A percentile compares a stretch with the other conserved stretches of the same genome.
phyloP scores from a whole-genome alignment of 1,140 invertebrate genomes.

The Homalodisca vitripennis region DNA sequence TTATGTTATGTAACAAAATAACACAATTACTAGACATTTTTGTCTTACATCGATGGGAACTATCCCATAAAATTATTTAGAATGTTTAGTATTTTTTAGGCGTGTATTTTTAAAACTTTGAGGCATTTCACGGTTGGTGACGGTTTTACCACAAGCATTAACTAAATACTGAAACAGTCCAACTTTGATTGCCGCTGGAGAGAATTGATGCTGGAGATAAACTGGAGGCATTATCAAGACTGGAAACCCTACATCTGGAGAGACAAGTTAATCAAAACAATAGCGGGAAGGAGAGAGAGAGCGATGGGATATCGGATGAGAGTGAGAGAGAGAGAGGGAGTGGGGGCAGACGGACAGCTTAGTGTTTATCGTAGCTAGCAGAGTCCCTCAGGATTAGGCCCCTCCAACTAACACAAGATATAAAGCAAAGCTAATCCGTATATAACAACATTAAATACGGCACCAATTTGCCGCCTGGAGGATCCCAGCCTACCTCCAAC shows the following conservation, averaged over 20 bases:
- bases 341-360: too few relatives aligned
- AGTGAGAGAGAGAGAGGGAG: conserved; percentile 7
- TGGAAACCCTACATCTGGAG: neutral
- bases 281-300: conserved; percentile 3
- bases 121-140: too few relatives aligned
- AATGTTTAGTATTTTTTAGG: too few relatives aligned
- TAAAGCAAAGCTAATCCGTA: conserved; percentile 33
- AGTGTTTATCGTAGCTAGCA: conserved; percentile 20
- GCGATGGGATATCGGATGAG: neutral
- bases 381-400: conserved; percentile 12
- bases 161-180: too few relatives aligned
- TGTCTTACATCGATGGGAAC: too few relatives aligned
- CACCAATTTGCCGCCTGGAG: conserved; percentile 31
- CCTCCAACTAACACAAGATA: conserved; percentile 29
- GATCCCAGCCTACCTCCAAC: neutral
- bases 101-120: too few relatives aligned
- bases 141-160: too few relatives aligned
- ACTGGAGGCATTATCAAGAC: neutral
- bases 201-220: neutral
- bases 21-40: too few relatives aligned
- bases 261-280: conserved; percentile 27
- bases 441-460: conserved; percentile 35
- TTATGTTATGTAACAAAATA: too few relatives aligned
- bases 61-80: too few relatives aligned
- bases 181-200: neutral